Base-by-base conservation (phyloP, 1,140 invertebrate species). In the Drosophila nikananu region DNA sequence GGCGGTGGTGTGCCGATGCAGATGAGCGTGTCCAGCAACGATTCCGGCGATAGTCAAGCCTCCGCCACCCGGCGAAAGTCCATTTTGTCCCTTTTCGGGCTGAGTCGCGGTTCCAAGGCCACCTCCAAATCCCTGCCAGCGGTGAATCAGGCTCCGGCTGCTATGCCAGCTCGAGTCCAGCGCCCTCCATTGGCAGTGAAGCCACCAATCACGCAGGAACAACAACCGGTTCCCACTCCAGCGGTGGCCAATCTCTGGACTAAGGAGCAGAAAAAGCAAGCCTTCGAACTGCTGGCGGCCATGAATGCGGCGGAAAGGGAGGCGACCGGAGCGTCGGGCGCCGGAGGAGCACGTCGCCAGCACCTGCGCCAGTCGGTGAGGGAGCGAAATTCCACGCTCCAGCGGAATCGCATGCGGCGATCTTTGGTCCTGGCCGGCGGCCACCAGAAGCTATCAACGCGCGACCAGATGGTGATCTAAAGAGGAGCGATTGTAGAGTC, bases 251-350 rank as follows among this genome's bases (percentile, higher is more conserved):
- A 79, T 30, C 81, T 86, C 27, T 94, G 94, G 94, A 94, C 93
- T 32, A 92, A 92, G 58, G 93, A 94, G 71, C 92, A 91, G 49
- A 94, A 94, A 68, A 93, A 92, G 21, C 89, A 94, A 21, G 94
- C 94, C 5, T 94, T 94, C 74, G 92, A 94, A 64, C 79, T 94
- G 70, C 74, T 94, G 54, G 84, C 93, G 27, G 86, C 93, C 12
- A 94, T 94, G 94, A 94, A 94, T 86, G 81, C 86, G 2, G 89
- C 80, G 5, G 87, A 86, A 27, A 78, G 76, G 57, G 75, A 91
- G 23, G 73, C 61, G 1, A 63, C 44, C 3, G 52, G 55, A 25
- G 51, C 27, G 13, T 10, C 12, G 21, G 59, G 42, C 10, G 25
- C 37, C 5, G 63, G 65, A 3, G 60, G 77, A 7, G 55, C 62